Evolutionary conservation across 2,797 vertebrate genomes (phyloP), one percentile per base, ranked within the genome.

Genomic region (Megalops cyprinoides): DNA sequence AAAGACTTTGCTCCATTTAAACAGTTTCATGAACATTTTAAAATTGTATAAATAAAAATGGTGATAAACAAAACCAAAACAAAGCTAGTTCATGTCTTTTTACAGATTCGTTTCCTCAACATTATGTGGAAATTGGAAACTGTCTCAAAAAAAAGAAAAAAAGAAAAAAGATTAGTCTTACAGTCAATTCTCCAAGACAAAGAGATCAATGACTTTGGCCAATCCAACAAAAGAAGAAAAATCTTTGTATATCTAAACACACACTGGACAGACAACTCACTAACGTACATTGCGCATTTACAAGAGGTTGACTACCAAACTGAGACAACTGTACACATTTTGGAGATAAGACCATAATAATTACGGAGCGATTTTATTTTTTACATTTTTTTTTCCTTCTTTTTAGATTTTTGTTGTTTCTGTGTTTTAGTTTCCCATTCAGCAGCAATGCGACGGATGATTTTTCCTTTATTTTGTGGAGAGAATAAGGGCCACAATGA

Each of bases 401-500:
- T 53, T 77, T 4, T 56, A 56, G 4, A n/a, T 51, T 60, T 12
- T n/a, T 56, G 20, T 39, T 25, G 34, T 74, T 69, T 37, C 31
- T 44, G 7, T 34, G 10, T 60, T 73, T 81, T 76, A n/a, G n/a
- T 55, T 39, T 55, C 48, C 31, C 76, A n/a, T 88, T 87, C 89
- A 89, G 90, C 90, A 92, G 91, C 56, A 89, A 89, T 86, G 87
- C 87, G 79, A 86, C 28, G 9, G 46, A 51, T 85, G 84, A 78
- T 82, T 82, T 23, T 83, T 79, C 42, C 62, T 93, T 96, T 97
- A 98, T 94, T 98, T 99, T 81, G 98, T 99, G 92, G 97, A 99
- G 73, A 99, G 96, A 87, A 99, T 99, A 82, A 99, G 97, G 89
- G 97, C 98, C 0, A 99, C 98, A 25, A 99, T 99, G 89, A 99